phyloP scores from a whole-genome alignment of 2,888 invertebrate species.

The Drosophila kuntzei region DNA sequence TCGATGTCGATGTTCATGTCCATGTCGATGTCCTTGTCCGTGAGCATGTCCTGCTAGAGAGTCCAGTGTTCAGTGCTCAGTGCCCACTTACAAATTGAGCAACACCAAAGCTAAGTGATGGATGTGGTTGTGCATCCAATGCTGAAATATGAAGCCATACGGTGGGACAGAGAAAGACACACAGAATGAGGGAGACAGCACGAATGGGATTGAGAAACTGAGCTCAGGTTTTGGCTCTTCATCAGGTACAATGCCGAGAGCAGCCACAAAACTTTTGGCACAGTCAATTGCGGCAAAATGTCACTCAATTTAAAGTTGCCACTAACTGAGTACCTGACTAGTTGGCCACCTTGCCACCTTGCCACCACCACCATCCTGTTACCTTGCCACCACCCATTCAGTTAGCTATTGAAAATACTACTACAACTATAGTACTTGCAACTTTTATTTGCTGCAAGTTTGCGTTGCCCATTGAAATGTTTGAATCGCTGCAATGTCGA shows the following conservation, averaged over 20 bases:
- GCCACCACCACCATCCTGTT: too few relatives aligned
- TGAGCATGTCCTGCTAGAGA: constrained; percentile 26
- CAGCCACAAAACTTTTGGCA: constrained; percentile 63
- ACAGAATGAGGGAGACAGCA: background rate
- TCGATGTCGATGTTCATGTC: constrained; percentile 34
- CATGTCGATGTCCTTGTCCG: constrained; percentile 39
- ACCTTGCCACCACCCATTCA: constrained; percentile 35
- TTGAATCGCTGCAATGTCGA: constrained; percentile 25
- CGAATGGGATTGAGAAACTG: constrained; percentile 6
- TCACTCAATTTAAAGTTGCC: constrained; percentile 76
- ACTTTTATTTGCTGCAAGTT: constrained; percentile 66
- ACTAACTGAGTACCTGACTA: constrained; percentile 56
- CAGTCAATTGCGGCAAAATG: constrained; percentile 76
- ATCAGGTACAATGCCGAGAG: constrained; percentile 29
- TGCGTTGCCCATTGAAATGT: constrained; percentile 55
- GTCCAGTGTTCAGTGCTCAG: constrained; percentile 12
- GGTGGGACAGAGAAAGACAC: background rate
- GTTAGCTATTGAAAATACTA: constrained; percentile 20
- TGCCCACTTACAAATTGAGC: constrained; percentile 55
- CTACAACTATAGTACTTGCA: constrained; percentile 46
- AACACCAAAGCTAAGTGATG: constrained; percentile 48
- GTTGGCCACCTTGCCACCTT: constrained; percentile 25
- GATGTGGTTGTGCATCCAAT: constrained; percentile 36
- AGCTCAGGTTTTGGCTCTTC: constrained; percentile 37
- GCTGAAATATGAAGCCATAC: constrained; percentile 35